These are phyloP conservation scores for Darwinula stevensoni DNA, from an alignment of 2,888 invertebrate species.

Conservation along the genomic window DNA sequence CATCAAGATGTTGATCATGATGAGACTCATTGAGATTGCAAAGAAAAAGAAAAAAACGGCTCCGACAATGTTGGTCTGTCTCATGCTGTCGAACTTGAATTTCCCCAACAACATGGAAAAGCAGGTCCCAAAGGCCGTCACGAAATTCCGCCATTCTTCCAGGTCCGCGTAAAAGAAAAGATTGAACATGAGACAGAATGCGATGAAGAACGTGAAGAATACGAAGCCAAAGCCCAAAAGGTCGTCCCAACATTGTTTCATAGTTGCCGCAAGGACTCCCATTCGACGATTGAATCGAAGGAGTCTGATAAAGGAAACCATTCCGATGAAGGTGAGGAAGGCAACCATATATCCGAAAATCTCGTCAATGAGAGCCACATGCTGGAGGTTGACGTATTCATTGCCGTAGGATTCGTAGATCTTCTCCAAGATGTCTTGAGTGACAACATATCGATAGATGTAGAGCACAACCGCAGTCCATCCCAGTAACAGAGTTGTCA, in stretches of 20 bases:
- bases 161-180: not conserved
- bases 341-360: conserved; percentile 7
- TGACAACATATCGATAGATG: conserved; percentile 14
- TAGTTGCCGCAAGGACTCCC: not conserved
- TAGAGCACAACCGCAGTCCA: conserved; percentile 18
- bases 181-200: not conserved
- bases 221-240: not conserved
- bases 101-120: not conserved
- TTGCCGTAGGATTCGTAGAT: conserved; percentile 18
- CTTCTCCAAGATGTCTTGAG: conserved; percentile 14
- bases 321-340: conserved; percentile 8
- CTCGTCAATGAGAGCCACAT: conserved; percentile 9
- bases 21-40: not conserved
- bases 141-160: not conserved
- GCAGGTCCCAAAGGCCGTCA: not conserved
- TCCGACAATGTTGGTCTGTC: not conserved
- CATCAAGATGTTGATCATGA: not conserved
- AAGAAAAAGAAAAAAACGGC: conserved; percentile 1
- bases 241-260: not conserved
- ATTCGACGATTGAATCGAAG: conserved; percentile 8
- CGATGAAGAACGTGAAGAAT: not conserved
- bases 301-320: conserved; percentile 8
- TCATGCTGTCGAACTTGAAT: not conserved
- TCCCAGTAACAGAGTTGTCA: conserved; percentile 13
- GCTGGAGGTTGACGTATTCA: conserved; percentile 15